Conservation (phyloP, 2,888 invertebrate genomes). For the Branchellion lobata region DNA sequence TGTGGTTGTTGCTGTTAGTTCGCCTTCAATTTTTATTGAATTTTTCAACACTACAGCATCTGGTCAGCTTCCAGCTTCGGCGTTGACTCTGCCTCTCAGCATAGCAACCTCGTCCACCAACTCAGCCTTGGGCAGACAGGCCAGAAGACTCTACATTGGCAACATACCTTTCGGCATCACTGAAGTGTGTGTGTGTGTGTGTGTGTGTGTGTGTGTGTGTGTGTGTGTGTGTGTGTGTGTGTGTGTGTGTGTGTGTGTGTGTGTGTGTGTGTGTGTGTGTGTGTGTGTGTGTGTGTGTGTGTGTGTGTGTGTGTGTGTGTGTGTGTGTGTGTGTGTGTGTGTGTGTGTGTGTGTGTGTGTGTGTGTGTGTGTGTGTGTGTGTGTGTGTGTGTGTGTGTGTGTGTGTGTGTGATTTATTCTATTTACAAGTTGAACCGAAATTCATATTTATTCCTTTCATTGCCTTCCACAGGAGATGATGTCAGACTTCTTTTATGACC, state of each 20-base stretch:
- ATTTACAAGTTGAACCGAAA: no score
- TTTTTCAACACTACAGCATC: no score
- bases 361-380: slow-evolving; percentile 25
- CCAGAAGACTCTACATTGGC: slow-evolving; percentile 84
- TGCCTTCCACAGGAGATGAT: slow-evolving; percentile 70
- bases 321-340: slow-evolving; percentile 1
- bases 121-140: slow-evolving; percentile 88
- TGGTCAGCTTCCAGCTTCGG: slow-evolving; percentile 68
- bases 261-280: slow-evolving; percentile 13
- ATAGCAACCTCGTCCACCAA: slow-evolving; percentile 96
- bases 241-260: slow-evolving; percentile 13
- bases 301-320: slow-evolving; percentile 17
- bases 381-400: not conserved
- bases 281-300: slow-evolving; percentile 19
- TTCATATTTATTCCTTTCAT: no score
- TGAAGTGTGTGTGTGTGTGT: slow-evolving; percentile 59
- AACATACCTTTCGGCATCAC: slow-evolving; percentile 99
- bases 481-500: slow-evolving; percentile 97
- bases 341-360: slow-evolving; percentile 14
- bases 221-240: slow-evolving; percentile 7
- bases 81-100: slow-evolving; percentile 67
- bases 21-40: no score
- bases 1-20: no score
- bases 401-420: not conserved
- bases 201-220: slow-evolving; percentile 23